Base-by-base conservation (phyloP, 2,797 vertebrate genomes). In the Lepidocolaptes lacrymiger region DNA sequence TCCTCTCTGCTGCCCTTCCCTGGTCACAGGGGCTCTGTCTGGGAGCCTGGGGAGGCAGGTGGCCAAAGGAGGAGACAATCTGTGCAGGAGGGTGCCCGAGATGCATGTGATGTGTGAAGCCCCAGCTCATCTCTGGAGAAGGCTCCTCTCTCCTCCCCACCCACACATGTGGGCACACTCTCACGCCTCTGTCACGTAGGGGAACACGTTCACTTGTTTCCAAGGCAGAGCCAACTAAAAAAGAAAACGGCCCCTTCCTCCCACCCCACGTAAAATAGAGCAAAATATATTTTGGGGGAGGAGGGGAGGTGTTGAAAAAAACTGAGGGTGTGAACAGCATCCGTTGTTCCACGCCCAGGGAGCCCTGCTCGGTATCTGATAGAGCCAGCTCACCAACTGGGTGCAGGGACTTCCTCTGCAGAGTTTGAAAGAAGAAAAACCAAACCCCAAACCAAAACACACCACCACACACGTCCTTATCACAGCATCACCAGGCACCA, bases 291-390 rank as follows among this genome's bases (percentile, higher is more conserved):
- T 96, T 88, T 58, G 84, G 89, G 94, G 86, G 88, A 78, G 88
- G 95, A 82, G 95, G 85, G 75, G 85, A 83, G 94, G 91, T 86
- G 85, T 88, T 84, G 59, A 94, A 77, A 90, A 91, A 79, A 93
- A 80, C 64, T 5, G 89, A 96, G 93, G 95, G 95, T 96, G 96
- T 95, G 95, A 96, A 82, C 89, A 90, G 96, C 95, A 96, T 96
- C 96, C 94, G 96, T 93, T 97, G 89, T 82, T 88, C 82, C 95
- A 96, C 94, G 6, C 93, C 96, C 96, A 66, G 81, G 77, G 93
- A 95, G 93, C 82, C 34, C 46, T 58, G 92, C 68, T 91, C 62
- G 90, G 79, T 79, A 94, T 94, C 95, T 95, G 96, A 97, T 89
- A 85, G 11, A 72, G 81, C 37, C 89, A 83, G 85, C 82, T 93